Percentiles rank a stretch among this genome's conserved stretches.
Conservation (phyloP, 2,113 vertebrate genomes). For the Lepus europaeus region DNA sequence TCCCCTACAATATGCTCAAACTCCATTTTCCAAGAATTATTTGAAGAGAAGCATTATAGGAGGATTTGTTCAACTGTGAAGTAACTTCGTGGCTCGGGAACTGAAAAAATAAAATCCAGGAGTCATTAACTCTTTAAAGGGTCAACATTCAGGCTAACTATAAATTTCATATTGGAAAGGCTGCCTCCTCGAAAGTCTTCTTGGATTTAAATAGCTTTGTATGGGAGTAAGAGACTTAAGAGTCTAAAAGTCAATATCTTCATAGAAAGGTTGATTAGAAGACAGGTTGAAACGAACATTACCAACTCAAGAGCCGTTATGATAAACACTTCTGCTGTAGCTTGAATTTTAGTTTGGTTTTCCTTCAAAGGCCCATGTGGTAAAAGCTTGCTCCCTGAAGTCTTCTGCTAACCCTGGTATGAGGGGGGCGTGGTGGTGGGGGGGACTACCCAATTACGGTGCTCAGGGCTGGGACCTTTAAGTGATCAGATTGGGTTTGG, state of each 20-base stretch:
- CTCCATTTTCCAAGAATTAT: constrained; percentile 33
- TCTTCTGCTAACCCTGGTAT: too few relatives aligned
- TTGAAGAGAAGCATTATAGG: constrained; percentile 26
- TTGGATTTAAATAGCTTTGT: constrained; percentile 36
- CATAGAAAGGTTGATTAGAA: not conserved
- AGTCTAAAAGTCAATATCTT: constrained; percentile 35
- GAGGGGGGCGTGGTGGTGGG: too few relatives aligned
- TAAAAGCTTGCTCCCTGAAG: too few relatives aligned
- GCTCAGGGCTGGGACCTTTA: too few relatives aligned
- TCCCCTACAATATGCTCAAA: not conserved
- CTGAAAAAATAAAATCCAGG: not conserved
- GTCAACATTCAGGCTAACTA: not conserved
- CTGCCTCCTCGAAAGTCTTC: not conserved
- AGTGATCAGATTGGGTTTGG: too few relatives aligned
- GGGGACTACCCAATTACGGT: too few relatives aligned
- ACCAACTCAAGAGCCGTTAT: not conserved
- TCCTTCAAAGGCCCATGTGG: too few relatives aligned
- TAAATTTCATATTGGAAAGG: constrained; percentile 19
- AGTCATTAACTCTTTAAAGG: not conserved
- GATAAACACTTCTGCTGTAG: not conserved
- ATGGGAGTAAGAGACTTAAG: not conserved
- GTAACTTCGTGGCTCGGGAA: not conserved
- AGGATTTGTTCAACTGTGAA: constrained; percentile 55
- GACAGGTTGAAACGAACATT: not conserved
- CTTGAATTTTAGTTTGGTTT: too few relatives aligned